Conservation (phyloP, 2,113 vertebrate species). For the Daphoenositta chrysoptera region DNA sequence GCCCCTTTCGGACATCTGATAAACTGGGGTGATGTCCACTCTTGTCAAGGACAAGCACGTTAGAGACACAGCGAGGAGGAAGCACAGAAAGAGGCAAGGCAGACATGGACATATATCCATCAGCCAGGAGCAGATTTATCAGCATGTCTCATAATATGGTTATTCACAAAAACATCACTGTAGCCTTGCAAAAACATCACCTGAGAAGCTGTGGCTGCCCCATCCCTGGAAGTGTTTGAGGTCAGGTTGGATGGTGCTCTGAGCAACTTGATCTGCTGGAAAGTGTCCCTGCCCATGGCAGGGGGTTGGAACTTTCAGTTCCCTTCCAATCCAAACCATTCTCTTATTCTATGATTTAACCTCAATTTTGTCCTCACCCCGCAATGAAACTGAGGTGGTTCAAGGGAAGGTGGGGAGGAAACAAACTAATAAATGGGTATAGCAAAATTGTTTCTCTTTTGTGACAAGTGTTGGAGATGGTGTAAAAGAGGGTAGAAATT, state of each 20-base stretch:
- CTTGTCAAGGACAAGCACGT: background rate
- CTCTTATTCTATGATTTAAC: background rate
- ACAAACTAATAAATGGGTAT: background rate
- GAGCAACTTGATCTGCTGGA: background rate
- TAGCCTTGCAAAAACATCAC: background rate
- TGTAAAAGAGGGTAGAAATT: background rate
- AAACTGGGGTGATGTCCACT: background rate
- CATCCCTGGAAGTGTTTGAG: background rate
- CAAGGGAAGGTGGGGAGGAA: background rate
- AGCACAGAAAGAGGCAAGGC: background rate
- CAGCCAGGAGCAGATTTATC: background rate
- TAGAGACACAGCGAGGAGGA: background rate
- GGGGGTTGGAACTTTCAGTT: background rate
- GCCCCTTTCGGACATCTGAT: background rate
- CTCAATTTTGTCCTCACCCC: background rate
- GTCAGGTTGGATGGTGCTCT: background rate
- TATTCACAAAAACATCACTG: background rate
- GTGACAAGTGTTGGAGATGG: background rate
- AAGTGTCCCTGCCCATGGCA: background rate
- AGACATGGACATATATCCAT: background rate
- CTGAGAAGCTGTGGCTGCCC: background rate
- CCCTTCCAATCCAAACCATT: background rate
- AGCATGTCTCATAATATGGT: background rate
- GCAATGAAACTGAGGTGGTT: background rate
- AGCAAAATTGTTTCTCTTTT: background rate